phyloP scores from a whole-genome alignment of 2,113 vertebrate species.

The Nerophis lumbriciformis region DNA sequence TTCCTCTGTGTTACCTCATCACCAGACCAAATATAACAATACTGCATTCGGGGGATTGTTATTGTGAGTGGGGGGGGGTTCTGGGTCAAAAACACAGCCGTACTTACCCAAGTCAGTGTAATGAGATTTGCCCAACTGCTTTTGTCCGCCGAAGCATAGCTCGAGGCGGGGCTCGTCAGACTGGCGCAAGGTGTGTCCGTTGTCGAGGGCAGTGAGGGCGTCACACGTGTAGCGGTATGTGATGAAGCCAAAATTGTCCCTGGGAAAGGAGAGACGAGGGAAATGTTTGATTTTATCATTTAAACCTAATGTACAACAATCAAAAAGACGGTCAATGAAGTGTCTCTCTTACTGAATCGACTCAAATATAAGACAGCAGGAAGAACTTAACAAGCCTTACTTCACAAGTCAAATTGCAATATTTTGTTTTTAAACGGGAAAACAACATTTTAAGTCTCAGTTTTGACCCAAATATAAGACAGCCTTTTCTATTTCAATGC shows the following conservation, averaged over 20 bases:
- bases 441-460: too few species aligned
- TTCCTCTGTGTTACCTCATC: conserved; percentile 24
- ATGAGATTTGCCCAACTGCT: conserved; percentile 94
- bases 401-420: too few species aligned
- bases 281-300: too few species aligned
- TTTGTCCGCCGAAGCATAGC: conserved; percentile 95
- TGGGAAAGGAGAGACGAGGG: conserved; percentile 46
- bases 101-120: conserved; percentile 97
- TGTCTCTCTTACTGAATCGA: too few species aligned
- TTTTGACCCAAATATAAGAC: too few species aligned
- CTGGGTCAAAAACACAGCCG: conserved; percentile 32
- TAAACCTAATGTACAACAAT: too few species aligned
- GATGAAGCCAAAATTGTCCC: conserved; percentile 98
- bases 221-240: conserved; percentile 99
- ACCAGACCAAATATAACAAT: conserved; percentile 20
- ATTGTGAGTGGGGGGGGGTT: conserved; percentile 1
- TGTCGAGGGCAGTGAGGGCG: conserved; percentile 95
- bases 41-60: conserved; percentile 22
- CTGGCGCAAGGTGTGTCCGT: conserved; percentile 92
- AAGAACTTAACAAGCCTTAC: too few species aligned
- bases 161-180: conserved; percentile 90
- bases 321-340: too few species aligned
- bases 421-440: too few species aligned
- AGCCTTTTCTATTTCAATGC: conserved; percentile 55
- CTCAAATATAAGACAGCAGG: too few species aligned